These are phyloP conservation scores for Cryptoblepharus egeriae DNA, from an alignment of 2,797 vertebrate species.

Conservation along the genomic window DNA sequence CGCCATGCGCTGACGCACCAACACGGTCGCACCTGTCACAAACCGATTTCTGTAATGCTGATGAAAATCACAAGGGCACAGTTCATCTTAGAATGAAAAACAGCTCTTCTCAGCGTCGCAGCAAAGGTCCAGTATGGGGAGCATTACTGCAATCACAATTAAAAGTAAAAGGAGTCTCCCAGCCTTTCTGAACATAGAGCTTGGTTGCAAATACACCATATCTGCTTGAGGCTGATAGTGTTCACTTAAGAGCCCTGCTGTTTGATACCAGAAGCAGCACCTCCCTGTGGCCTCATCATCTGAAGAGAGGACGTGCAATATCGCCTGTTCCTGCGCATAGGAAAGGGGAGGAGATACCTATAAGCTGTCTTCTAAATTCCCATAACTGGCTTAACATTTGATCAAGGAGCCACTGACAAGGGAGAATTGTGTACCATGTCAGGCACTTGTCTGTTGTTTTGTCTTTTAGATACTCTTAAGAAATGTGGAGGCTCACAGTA, in stretches of 20 bases:
- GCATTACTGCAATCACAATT: neutral
- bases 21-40: neutral
- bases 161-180: neutral
- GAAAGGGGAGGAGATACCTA: neutral
- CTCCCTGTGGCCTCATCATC: neutral
- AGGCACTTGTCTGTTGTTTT: neutral
- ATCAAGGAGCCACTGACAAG: neutral
- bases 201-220: neutral
- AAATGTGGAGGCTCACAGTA: constrained; percentile 43
- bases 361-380: constrained; percentile 2
- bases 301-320: constrained; percentile 15
- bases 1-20: neutral
- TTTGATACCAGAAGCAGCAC: neutral
- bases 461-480: constrained; percentile 44
- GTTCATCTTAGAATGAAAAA: neutral
- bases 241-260: constrained; percentile 15
- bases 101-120: too few species aligned
- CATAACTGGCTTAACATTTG: neutral
- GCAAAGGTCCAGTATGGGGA: neutral
- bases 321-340: neutral
- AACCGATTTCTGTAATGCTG: neutral
- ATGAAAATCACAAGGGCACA: neutral
- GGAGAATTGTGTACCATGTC: neutral
- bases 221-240: constrained; percentile 20
- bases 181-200: neutral